Evolutionary conservation across 2,113 vertebrate genomes (phyloP).

Genomic region (Cygnus atratus): DNA sequence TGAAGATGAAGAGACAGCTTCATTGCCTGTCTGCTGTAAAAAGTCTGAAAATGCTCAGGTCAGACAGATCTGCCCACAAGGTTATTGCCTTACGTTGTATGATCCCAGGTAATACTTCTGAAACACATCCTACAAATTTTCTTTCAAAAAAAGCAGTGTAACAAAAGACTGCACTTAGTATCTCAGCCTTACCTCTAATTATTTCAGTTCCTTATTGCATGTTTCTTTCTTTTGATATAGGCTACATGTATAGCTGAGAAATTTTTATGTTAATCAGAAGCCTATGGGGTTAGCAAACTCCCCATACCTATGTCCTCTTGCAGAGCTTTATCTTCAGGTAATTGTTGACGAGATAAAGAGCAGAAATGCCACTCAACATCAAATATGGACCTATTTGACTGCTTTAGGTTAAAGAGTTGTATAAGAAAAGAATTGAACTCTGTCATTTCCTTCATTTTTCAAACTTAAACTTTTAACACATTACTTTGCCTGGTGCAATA

Average conservation of each 20-base stretch:
- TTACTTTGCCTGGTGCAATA: neutral
- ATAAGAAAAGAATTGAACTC: neutral
- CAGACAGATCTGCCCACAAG: neutral
- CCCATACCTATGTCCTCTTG: neutral
- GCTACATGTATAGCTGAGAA: neutral
- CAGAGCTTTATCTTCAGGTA: neutral
- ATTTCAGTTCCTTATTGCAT: neutral
- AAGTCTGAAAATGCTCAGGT: neutral
- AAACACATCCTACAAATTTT: neutral
- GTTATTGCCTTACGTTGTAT: neutral
- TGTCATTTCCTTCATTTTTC: neutral
- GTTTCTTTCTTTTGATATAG: neutral
- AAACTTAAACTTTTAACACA: neutral
- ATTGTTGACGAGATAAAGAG: neutral
- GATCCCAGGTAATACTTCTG: neutral
- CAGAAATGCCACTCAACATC: neutral
- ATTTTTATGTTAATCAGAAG: neutral
- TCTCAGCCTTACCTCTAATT: neutral
- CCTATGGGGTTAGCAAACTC: neutral
- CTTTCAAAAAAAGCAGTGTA: neutral
- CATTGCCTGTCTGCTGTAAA: neutral
- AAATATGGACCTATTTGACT: neutral
- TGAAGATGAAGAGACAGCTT: neutral
- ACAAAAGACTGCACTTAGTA: neutral
- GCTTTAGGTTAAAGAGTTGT: neutral